Percentiles rank a stretch among this genome's conserved stretches.
Evolutionary conservation across 2,113 vertebrate genomes (phyloP).

Genomic region (Oreamnos americanus): DNA sequence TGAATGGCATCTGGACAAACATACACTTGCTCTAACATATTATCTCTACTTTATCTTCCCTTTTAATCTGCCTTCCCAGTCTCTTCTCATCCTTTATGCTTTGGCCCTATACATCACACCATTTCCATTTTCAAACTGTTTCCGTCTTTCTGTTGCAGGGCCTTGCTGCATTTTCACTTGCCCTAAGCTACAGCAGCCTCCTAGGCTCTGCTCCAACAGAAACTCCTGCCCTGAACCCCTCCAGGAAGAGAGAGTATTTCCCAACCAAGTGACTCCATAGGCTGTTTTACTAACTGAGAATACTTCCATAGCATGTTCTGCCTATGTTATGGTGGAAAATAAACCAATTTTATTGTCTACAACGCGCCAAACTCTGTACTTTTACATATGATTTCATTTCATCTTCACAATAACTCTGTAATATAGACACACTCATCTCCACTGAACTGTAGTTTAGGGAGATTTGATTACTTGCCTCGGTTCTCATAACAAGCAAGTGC

Average conservation of each 20-base stretch:
- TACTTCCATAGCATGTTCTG: not conserved
- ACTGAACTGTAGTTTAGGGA: not conserved
- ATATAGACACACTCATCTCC: not conserved
- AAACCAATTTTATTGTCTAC: not conserved
- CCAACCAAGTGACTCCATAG: not conserved
- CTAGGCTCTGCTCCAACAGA: not conserved
- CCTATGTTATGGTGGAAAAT: not conserved
- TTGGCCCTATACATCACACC: fast-evolving
- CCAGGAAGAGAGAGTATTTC: not conserved
- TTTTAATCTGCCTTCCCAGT: not conserved
- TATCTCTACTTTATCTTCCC: not conserved
- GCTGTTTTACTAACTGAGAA: not conserved
- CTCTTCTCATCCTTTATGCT: not conserved
- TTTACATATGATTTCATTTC: not conserved
- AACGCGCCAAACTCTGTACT: not conserved
- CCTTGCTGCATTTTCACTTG: too few relatives aligned
- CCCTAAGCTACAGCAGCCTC: not conserved
- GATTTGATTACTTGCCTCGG: not conserved
- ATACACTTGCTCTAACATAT: not conserved
- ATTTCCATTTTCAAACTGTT: not conserved
- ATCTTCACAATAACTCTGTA: not conserved
- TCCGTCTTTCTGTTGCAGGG: not conserved
- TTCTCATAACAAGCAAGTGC: not conserved
- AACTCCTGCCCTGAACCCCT: not conserved
- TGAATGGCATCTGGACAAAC: not conserved